Conservation (phyloP, 1,140 invertebrate genomes). For the Adoxophyes honmai region DNA sequence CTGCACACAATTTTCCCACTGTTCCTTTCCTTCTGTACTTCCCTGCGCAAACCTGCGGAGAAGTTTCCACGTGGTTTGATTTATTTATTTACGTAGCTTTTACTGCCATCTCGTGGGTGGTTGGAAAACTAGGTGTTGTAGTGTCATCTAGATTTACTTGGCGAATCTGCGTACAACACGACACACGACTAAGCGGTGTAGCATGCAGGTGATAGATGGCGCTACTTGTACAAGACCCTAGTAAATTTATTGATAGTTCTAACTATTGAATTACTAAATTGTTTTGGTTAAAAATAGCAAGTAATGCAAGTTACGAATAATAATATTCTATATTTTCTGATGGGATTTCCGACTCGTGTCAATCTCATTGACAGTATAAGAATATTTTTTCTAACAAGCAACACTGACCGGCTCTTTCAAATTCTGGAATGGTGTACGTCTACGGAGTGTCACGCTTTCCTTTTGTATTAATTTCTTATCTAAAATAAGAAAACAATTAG, state of each 20-base stretch:
- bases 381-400: background rate
- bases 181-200: too few species aligned
- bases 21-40: conserved; percentile 49
- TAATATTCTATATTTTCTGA: too few species aligned
- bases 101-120: conserved; percentile 40
- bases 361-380: too few species aligned
- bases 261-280: too few species aligned
- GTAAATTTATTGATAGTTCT: too few species aligned
- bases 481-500: background rate
- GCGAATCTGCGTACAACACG: too few species aligned
- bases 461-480: conserved; percentile 27
- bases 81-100: conserved; percentile 24
- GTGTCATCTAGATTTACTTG: too few species aligned
- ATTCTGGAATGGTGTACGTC: conserved; percentile 38
- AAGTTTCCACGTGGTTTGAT: conserved; percentile 57
- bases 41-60: conserved; percentile 58
- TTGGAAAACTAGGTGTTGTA: conserved; percentile 2
- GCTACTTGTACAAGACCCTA: too few species aligned
- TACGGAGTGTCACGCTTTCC: conserved; percentile 52
- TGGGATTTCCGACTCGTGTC: too few species aligned
- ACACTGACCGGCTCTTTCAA: conserved; percentile 9
- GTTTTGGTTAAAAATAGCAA: too few species aligned
- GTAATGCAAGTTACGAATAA: too few species aligned
- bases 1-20: conserved; percentile 47
- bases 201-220: too few species aligned